phyloP scores from a whole-genome alignment of 2,113 vertebrate species.

The Meriones unguiculatus region DNA sequence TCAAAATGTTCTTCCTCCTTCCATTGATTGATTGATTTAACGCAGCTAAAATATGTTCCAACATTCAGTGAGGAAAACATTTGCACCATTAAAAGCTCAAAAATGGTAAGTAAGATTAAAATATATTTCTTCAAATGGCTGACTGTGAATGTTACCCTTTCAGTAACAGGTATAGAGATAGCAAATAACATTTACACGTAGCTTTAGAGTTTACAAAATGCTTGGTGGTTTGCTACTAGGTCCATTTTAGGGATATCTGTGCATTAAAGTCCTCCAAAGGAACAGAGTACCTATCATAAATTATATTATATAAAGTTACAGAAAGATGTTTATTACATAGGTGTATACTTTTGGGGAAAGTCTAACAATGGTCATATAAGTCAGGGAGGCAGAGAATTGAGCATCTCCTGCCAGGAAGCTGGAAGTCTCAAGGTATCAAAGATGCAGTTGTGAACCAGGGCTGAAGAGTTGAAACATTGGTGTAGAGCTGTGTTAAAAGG shows the following conservation, averaged over 20 bases:
- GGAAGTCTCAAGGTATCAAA: not conserved
- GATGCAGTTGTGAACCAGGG: not conserved
- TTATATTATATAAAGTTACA: not conserved
- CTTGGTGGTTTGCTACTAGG: constrained; percentile 26
- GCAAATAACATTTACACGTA: not conserved
- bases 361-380: not conserved
- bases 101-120: constrained; percentile 49
- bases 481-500: too few species aligned
- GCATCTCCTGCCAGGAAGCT: not conserved
- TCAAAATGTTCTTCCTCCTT: not conserved
- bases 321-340: not conserved
- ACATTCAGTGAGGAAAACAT: constrained; percentile 11
- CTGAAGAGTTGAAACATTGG: too few species aligned
- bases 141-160: constrained; percentile 3
- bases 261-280: not conserved
- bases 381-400: not conserved
- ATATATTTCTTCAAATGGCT: constrained; percentile 26
- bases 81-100: constrained; percentile 8
- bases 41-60: not conserved
- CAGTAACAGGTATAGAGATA: constrained; percentile 34
- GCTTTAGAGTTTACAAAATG: constrained; percentile 10
- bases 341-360: not conserved
- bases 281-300: not conserved
- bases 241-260: not conserved
- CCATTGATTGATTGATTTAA: constrained; percentile 17